These are phyloP conservation scores for Heliconius hortense DNA, from an alignment of 2,888 invertebrate species.

Conservation along the genomic window DNA sequence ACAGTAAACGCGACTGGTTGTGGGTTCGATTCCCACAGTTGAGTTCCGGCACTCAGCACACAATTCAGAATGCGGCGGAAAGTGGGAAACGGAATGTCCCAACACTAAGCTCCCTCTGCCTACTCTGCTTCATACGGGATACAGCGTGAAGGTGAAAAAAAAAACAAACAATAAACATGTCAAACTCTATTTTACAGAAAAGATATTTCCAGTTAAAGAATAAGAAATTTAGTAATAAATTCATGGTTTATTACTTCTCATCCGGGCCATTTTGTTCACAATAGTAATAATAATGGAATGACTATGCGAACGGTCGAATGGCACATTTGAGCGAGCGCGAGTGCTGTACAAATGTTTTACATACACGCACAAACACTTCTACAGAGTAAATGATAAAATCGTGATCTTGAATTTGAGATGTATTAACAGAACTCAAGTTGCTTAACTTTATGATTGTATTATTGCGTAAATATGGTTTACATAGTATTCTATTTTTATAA, in stretches of 20 bases:
- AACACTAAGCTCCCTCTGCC: too few relatives aligned
- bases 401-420: constrained; percentile 50
- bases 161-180: not conserved
- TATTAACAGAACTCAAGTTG: constrained; percentile 39
- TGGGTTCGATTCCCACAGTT: too few relatives aligned
- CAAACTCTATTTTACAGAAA: not conserved
- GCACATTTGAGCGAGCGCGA: constrained; percentile 51
- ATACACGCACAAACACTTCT: constrained; percentile 54
- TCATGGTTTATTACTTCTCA: constrained; percentile 5
- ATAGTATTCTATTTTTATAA: constrained; percentile 25
- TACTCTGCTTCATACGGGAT: not conserved
- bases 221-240: not conserved
- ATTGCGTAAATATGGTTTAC: constrained; percentile 29
- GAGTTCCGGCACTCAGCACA: too few relatives aligned
- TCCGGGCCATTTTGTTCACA: constrained; percentile 5
- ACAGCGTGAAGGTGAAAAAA: not conserved
- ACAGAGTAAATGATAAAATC: constrained; percentile 47
- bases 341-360: constrained; percentile 66
- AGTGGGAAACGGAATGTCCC: too few relatives aligned
- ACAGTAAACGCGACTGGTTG: too few relatives aligned
- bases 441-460: constrained; percentile 33
- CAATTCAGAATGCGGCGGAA: too few relatives aligned
- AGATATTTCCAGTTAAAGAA: not conserved
- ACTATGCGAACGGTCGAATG: constrained; percentile 45
- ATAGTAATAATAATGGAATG: constrained; percentile 29